Conservation (phyloP, 2,797 vertebrate species). For the Meda fulgida region DNA sequence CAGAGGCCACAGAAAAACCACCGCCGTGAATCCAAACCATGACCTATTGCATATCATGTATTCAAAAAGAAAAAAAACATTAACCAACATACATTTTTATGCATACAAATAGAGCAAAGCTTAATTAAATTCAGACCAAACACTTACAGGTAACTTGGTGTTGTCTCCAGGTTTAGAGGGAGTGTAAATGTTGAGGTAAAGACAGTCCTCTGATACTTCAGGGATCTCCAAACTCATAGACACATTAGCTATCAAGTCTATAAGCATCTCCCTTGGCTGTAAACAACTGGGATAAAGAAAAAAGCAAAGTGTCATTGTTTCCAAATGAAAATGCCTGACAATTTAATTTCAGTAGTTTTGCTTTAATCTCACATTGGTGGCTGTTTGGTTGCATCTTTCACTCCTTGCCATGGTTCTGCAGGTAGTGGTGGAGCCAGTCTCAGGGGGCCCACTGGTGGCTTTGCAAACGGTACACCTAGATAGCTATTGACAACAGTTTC, state of each 20-base stretch:
- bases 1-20: conserved; percentile 63
- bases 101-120: conserved; percentile 40
- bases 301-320: neutral
- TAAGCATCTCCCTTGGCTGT: conserved; percentile 70
- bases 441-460: conserved; percentile 80
- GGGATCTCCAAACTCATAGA: conserved; percentile 66
- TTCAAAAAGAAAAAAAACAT: neutral
- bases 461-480: conserved; percentile 86
- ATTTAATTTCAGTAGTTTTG: neutral
- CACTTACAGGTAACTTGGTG: conserved; percentile 73
- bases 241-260: conserved; percentile 61
- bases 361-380: conserved; percentile 78
- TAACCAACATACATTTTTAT: conserved; percentile 57
- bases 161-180: conserved; percentile 68
- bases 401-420: conserved; percentile 78
- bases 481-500: conserved; percentile 73
- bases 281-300: conserved; percentile 75
- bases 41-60: conserved; percentile 70
- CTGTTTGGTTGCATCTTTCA: conserved; percentile 79
- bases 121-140: conserved; percentile 62
- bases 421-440: conserved; percentile 80
- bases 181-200: conserved; percentile 85
- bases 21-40: conserved; percentile 87
- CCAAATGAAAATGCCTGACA: neutral
- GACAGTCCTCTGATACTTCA: conserved; percentile 82